Percentiles rank a stretch among this genome's conserved stretches.
Evolutionary conservation across 2,113 vertebrate genomes (phyloP).

Genomic region (Elanoides forficatus): DNA sequence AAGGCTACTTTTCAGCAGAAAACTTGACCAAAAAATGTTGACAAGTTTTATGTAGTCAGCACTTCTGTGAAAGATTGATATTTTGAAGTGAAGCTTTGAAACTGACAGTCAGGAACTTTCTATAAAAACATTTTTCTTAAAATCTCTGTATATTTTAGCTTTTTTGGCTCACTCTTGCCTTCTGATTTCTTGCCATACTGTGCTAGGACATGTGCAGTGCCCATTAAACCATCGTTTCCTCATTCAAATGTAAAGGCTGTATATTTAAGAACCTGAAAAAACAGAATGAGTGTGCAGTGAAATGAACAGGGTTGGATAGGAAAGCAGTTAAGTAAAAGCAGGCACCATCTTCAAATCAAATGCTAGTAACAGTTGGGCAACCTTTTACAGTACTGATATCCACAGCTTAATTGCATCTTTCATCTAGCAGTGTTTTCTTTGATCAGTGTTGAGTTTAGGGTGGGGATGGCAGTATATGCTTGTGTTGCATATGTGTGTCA

Average conservation of each 20-base stretch:
- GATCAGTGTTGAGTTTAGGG: background rate
- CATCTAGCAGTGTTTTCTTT: background rate
- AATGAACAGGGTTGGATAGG: background rate
- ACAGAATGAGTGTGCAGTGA: background rate
- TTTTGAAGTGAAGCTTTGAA: slow-evolving; percentile 23
- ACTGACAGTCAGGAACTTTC: background rate
- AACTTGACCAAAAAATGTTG: background rate
- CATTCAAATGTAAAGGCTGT: background rate
- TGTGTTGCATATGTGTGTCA: rapidly evolving
- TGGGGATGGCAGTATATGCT: background rate
- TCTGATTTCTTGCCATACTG: background rate
- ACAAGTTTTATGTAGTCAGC: background rate
- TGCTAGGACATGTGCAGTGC: background rate
- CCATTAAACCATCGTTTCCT: background rate
- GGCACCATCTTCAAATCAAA: background rate
- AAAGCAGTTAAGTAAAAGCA: background rate
- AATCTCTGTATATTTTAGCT: background rate
- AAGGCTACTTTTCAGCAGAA: background rate
- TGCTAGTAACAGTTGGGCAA: background rate
- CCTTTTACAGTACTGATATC: background rate
- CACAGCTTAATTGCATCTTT: background rate
- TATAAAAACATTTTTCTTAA: background rate
- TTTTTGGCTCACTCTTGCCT: background rate
- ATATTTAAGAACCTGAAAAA: background rate
- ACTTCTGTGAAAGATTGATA: background rate